Conservation (phyloP, 2,797 vertebrate genomes). For the Macropodus opercularis region DNA sequence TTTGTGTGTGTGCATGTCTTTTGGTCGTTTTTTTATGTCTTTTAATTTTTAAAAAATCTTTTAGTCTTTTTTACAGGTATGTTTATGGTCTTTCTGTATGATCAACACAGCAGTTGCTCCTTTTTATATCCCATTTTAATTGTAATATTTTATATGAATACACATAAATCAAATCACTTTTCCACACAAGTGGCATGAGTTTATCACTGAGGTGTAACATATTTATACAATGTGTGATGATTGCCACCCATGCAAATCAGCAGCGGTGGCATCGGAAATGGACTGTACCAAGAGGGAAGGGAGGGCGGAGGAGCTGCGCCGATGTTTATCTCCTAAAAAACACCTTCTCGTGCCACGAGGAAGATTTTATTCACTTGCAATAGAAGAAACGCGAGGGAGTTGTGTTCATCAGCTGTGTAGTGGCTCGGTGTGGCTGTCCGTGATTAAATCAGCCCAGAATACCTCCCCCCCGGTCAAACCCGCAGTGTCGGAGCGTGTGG, state of each 20-base stretch:
- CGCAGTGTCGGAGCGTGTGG: slow-evolving; percentile 36
- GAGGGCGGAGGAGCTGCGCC: background rate
- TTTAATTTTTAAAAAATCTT: no score
- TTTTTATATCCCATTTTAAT: no score
- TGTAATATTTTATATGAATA: no score
- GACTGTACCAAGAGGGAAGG: slow-evolving; percentile 67
- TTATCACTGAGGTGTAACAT: slow-evolving; percentile 58
- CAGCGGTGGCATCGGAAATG: slow-evolving; percentile 68
- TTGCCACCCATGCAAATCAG: slow-evolving; percentile 63
- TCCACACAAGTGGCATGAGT: slow-evolving; percentile 7
- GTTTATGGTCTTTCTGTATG: no score
- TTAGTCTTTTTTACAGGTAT: no score
- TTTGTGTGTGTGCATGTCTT: no score
- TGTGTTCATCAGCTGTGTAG: rapidly evolving
- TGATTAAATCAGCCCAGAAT: background rate
- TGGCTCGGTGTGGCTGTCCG: background rate
- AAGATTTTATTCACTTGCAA: rapidly evolving
- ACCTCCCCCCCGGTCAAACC: slow-evolving; percentile 33
- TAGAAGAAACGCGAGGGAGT: rapidly evolving
- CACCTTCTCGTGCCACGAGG: rapidly evolving
- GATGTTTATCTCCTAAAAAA: background rate
- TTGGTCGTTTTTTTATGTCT: no score
- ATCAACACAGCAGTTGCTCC: no score
- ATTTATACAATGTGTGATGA: slow-evolving; percentile 68
- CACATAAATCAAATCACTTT: no score